phyloP scores from a whole-genome alignment of 2,113 vertebrate species.

The Neolamprologus caudopunctatus region DNA sequence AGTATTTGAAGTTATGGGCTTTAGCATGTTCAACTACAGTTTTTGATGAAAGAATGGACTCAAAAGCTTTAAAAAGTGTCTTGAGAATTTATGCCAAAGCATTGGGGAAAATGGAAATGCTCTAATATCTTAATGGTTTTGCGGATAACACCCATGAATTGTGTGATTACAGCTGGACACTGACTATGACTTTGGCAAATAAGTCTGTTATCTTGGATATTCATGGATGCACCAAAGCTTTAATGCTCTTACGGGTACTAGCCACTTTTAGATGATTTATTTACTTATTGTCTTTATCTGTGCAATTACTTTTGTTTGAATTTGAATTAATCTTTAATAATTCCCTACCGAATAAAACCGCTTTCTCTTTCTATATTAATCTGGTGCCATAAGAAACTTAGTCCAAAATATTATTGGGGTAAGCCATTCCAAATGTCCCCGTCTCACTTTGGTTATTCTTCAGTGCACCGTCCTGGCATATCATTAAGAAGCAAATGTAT shows the following conservation, averaged over 20 bases:
- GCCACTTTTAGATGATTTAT: slow-evolving; percentile 1
- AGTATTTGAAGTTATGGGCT: neutral
- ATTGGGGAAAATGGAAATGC: neutral
- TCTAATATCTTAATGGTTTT: neutral
- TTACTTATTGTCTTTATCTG: slow-evolving; percentile 13
- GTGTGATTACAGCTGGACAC: neutral
- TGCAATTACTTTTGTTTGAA: slow-evolving; percentile 17
- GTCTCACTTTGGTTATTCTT: slow-evolving; percentile 34
- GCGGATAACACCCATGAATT: neutral
- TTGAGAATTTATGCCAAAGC: neutral
- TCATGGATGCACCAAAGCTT: neutral
- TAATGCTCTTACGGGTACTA: neutral
- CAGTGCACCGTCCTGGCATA: slow-evolving; percentile 32
- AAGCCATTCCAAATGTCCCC: slow-evolving; percentile 28
- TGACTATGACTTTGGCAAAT: neutral
- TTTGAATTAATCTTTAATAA: slow-evolving; percentile 51
- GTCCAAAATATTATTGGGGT: slow-evolving; percentile 34
- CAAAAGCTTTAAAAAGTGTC: neutral
- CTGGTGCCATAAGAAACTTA: slow-evolving; percentile 13
- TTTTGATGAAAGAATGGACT: neutral
- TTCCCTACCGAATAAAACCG: slow-evolving; percentile 11
- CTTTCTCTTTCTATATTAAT: slow-evolving; percentile 22
- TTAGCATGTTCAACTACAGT: neutral
- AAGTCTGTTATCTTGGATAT: neutral
- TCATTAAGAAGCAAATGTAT: slow-evolving; percentile 48